Conservation (phyloP, 2,797 vertebrate genomes). For the Hephaestus fuliginosus region DNA sequence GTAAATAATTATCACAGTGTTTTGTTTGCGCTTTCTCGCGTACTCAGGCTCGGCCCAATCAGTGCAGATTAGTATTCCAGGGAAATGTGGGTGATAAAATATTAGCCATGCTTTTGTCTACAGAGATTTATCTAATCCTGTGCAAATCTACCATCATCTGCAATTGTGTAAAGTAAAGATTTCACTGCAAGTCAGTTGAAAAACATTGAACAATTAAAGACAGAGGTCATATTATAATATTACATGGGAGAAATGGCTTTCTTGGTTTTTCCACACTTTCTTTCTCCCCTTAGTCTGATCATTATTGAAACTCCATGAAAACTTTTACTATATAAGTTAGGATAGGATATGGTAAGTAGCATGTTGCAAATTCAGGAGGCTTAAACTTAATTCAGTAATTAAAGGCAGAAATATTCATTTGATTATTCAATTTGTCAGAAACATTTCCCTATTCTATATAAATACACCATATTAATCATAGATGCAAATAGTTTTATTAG, state of each 20-base stretch:
- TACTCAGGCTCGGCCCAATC: constrained; percentile 5
- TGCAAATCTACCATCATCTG: constrained; percentile 7
- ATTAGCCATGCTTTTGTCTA: constrained; percentile 11
- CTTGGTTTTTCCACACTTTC: background rate
- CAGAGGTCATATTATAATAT: background rate
- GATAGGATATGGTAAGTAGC: too few relatives aligned
- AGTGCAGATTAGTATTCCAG: background rate
- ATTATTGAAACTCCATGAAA: background rate
- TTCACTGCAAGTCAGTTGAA: background rate
- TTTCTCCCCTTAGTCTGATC: background rate
- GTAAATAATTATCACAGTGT: constrained; percentile 15
- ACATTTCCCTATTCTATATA: background rate
- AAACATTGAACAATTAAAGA: background rate
- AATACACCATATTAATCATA: background rate
- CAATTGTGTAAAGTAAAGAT: background rate
- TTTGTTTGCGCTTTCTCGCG: constrained; percentile 12
- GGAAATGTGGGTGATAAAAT: constrained; percentile 7
- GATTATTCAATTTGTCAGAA: background rate
- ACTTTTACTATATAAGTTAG: background rate
- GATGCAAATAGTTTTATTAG: background rate
- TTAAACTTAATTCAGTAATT: too few relatives aligned
- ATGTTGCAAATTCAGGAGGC: background rate
- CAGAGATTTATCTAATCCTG: constrained; percentile 1
- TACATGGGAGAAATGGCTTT: background rate
- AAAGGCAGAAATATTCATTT: background rate